Base-by-base conservation (phyloP, 2,113 vertebrate species). In the Ptilonorhynchus violaceus region DNA sequence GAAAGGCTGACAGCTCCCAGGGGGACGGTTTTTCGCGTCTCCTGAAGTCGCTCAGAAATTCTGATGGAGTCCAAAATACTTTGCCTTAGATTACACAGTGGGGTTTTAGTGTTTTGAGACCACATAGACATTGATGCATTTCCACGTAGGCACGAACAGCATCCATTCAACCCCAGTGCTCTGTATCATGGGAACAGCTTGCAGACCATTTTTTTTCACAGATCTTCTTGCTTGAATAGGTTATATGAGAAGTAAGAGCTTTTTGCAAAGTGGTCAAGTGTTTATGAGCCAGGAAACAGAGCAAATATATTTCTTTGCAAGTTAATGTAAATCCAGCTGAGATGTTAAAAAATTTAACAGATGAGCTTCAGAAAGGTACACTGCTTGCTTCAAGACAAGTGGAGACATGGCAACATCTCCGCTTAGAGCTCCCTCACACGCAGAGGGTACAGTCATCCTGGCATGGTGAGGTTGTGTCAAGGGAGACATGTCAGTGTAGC, bases 151-250 rank as follows among this genome's bases (percentile, higher is more conserved):
- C 74, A 80, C 31, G 56, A 75, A 46, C 47, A 80, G 90, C 52
- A 91, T 69, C 91, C 55, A 35, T 63, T 89, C 85, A 92, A 41
- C 49, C 23, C 11, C 67, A 35, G 47, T 0, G 1, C 39, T 74
- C 30, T 68, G 46, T 75, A 4, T 46, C 90, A 37, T 44, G 80
- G 73, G 81, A 88, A 27, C 37, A 89, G 39, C 69, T 93, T 79
- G 37, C 58, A 81, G 74, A 63, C 73, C 55, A 37, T 47, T 92
- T 63, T 94, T 94, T 94, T 89, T 80, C 76, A 39, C 42, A 89
- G 53, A 84, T 93, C 35, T 80, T 95, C 90, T 92, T 93, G 90
- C 86, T 93, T 87, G 94, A 97, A 97, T 95, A 92, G 81, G 50
- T 97, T 93, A 92, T 79, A 62, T 28, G 22, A 72, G 62, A 77